phyloP scores from a whole-genome alignment of 1,140 invertebrate genomes.

The Amphibalanus amphitrite region DNA sequence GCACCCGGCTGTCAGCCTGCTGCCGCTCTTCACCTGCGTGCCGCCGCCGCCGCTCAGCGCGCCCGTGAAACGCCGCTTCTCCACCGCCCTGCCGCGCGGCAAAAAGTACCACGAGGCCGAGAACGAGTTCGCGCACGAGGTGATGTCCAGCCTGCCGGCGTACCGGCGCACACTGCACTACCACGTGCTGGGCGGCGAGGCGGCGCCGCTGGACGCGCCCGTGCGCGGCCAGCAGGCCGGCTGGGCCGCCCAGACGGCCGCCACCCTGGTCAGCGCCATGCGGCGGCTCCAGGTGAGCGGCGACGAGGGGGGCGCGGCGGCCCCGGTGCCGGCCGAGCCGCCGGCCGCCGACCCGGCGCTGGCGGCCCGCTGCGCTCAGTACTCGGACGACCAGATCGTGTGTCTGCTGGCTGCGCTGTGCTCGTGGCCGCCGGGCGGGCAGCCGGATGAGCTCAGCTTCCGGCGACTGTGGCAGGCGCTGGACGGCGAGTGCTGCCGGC shows the following conservation, averaged over 20 bases:
- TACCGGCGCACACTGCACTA: constrained; percentile 6
- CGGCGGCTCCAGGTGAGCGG: constrained; percentile 13
- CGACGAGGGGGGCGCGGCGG: too few relatives aligned
- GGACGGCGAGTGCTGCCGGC: constrained; percentile 14
- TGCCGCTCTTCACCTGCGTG: too few relatives aligned
- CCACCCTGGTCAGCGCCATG: constrained; percentile 13
- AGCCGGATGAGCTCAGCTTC: constrained; percentile 15
- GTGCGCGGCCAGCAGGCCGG: constrained; percentile 12
- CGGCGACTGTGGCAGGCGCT: constrained; percentile 16
- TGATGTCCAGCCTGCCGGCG: constrained; percentile 16
- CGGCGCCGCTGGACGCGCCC: too few relatives aligned
- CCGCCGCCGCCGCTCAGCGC: too few relatives aligned
- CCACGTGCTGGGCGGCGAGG: too few relatives aligned
- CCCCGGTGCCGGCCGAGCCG: constrained; percentile 15
- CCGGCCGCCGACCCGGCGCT: constrained; percentile 13
- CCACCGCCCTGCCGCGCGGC: too few relatives aligned
- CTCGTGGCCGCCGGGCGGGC: constrained; percentile 14
- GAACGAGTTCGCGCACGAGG: constrained; percentile 18
- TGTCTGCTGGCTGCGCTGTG: constrained; percentile 14
- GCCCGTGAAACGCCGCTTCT: too few relatives aligned
- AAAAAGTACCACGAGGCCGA: constrained; percentile 17
- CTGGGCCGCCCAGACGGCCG: constrained; percentile 13
- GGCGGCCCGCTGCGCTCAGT: constrained; percentile 4
- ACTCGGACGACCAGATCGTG: constrained; percentile 14
- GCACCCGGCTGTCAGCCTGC: too few relatives aligned